Base-by-base conservation (phyloP, 2,797 vertebrate genomes). In the Typhlichthys eigenmanni region DNA sequence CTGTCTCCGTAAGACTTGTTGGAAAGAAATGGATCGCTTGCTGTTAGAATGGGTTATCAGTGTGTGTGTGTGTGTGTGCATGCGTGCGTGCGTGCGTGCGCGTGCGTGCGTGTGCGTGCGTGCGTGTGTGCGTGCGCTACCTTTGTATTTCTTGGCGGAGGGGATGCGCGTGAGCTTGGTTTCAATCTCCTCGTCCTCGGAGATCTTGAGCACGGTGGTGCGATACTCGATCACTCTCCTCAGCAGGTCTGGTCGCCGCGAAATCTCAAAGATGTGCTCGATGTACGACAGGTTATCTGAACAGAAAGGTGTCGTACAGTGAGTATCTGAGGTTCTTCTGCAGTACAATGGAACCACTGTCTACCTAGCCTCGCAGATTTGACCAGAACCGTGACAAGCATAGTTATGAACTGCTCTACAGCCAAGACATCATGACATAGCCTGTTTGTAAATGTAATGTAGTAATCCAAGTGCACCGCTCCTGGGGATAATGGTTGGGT, bases 71-170 rank as follows among this genome's bases (percentile, higher is more conserved):
- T 3, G 19, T 3, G 19, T 3, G 19, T 2, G 19, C 0, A 2
- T 2, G 19, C 2, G 19, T 19, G 19, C 19, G 19, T 19, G 19
- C 19, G 19, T 19, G 19, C 19, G 1, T 19, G 19, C 1, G 19
- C 19, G 19, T 47, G 52, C 4, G 1, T 8, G 6, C 53, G 43
- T n/a, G 2, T 1, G 7, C 0, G 51, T 0, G 38, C 5, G 19
- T 19, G 19, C 2, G 19, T 2, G 19, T 2, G 19, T 19, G 19
- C 19, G 19, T 19, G 19, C 19, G 19, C 47, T 75, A 96, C 96
- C 96, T 94, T 97, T 98, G 91, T 98, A 98, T 79, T 98, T 98
- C 91, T 98, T 97, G 87, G 96, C 96, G 7, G 96, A 97, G 71
- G 96, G 96, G 72, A 98, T 98, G 68, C 96, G 95, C 1, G 96